Evolutionary conservation across 2,888 invertebrate species (phyloP).

Genomic region (Oscheius sp.): DNA sequence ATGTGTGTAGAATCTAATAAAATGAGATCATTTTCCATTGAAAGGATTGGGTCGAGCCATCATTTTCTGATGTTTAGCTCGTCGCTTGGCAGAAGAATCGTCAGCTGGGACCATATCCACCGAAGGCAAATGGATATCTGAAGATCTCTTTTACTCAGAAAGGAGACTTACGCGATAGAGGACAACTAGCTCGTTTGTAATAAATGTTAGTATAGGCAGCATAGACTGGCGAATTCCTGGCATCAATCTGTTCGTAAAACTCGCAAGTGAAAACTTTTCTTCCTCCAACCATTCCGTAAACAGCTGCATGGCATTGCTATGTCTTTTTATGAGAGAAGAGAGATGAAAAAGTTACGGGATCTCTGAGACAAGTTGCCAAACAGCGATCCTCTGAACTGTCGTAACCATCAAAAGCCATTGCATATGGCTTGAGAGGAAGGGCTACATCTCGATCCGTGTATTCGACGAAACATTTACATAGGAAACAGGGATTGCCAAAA

Average conservation of each 20-base stretch:
- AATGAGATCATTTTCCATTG: constrained; percentile 39
- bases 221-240: constrained; percentile 54
- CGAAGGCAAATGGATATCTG: constrained; percentile 53
- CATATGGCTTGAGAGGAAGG: constrained; percentile 60
- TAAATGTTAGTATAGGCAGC: constrained; percentile 67
- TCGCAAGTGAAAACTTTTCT: constrained; percentile 69
- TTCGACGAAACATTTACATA: constrained; percentile 68
- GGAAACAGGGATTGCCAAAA: constrained; percentile 63
- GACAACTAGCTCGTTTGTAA: constrained; percentile 56
- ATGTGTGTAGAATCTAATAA: background rate
- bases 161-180: constrained; percentile 39
- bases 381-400: constrained; percentile 66
- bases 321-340: constrained; percentile 16
- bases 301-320: constrained; percentile 65
- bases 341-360: constrained; percentile 40
- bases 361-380: constrained; percentile 63
- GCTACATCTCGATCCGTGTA: constrained; percentile 67
- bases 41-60: constrained; percentile 51
- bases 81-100: constrained; percentile 51
- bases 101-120: constrained; percentile 58
- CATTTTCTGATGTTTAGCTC: constrained; percentile 45
- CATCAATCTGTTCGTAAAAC: constrained; percentile 55
- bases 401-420: constrained; percentile 62
- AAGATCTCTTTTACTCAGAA: background rate
- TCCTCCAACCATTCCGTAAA: constrained; percentile 68